Evolutionary conservation across 2,888 invertebrate genomes (phyloP).

Genomic region (Thalpophila matura): DNA sequence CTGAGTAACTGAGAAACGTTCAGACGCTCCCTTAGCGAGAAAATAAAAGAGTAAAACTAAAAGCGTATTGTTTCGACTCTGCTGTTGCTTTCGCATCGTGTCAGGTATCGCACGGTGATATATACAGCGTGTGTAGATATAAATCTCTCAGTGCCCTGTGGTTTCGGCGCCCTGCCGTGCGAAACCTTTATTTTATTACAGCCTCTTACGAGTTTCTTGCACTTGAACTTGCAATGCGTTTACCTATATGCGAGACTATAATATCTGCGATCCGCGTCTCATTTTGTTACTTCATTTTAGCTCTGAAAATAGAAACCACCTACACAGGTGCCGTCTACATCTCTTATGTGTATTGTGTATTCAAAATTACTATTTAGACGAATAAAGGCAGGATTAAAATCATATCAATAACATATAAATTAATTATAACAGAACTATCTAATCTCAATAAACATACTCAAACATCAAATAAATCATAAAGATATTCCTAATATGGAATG

Average conservation of each 20-base stretch:
- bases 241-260: slow-evolving; percentile 48
- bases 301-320: slow-evolving; percentile 21
- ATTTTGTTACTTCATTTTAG: slow-evolving; percentile 23
- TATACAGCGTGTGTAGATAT: slow-evolving; percentile 62
- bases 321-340: slow-evolving; percentile 10
- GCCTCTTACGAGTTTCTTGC: slow-evolving; percentile 79
- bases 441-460: slow-evolving; percentile 41
- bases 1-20: slow-evolving; percentile 34
- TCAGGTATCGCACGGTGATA: slow-evolving; percentile 70
- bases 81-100: slow-evolving; percentile 62
- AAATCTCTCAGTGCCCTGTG: slow-evolving; percentile 70
- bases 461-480: slow-evolving; percentile 50
- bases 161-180: slow-evolving; percentile 78
- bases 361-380: slow-evolving; percentile 38
- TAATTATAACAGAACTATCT: slow-evolving; percentile 37
- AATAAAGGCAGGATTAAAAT: slow-evolving; percentile 46
- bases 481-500: slow-evolving; percentile 36
- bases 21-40: slow-evolving; percentile 33
- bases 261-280: slow-evolving; percentile 10
- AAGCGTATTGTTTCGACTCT: slow-evolving; percentile 69
- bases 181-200: slow-evolving; percentile 82
- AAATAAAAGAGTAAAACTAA: slow-evolving; percentile 63
- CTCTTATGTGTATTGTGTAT: slow-evolving; percentile 19
- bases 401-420: slow-evolving; percentile 52
- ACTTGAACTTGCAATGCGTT: slow-evolving; percentile 71